Evolutionary conservation across 2,888 invertebrate species (phyloP).

Genomic region (Lissocephala sabroskyi): DNA sequence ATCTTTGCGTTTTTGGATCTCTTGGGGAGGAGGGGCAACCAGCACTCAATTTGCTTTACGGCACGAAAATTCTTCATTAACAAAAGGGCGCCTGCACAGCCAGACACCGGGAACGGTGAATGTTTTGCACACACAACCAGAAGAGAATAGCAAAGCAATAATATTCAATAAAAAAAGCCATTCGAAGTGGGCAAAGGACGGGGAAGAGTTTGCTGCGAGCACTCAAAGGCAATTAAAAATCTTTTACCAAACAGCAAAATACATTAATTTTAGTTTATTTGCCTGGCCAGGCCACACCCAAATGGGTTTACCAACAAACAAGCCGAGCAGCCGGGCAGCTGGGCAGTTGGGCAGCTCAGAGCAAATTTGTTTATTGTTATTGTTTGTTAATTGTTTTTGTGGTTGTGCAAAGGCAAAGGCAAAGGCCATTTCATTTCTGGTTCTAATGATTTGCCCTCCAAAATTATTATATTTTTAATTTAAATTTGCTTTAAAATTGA

Average conservation of each 20-base stretch:
- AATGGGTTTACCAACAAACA: too few relatives aligned
- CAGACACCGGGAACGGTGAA: too few relatives aligned
- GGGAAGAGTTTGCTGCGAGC: conserved; percentile 35
- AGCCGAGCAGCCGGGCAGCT: too few relatives aligned
- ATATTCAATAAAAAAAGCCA: conserved; percentile 61
- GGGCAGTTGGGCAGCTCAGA: not conserved
- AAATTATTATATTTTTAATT: too few relatives aligned
- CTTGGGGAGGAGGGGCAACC: not conserved
- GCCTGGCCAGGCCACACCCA: not conserved
- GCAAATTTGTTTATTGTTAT: too few relatives aligned
- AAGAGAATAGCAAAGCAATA: conserved; percentile 55
- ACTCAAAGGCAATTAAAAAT: conserved; percentile 61
- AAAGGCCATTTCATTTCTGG: too few relatives aligned
- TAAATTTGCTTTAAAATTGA: too few relatives aligned
- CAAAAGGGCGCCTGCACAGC: conserved; percentile 38
- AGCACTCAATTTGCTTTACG: not conserved
- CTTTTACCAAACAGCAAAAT: conserved; percentile 28
- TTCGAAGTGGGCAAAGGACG: conserved; percentile 23
- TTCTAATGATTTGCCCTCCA: too few relatives aligned
- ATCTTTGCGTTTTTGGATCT: conserved; percentile 25
- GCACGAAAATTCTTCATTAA: conserved; percentile 34
- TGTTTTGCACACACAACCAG: too few relatives aligned
- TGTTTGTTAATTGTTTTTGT: too few relatives aligned
- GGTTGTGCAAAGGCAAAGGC: too few relatives aligned
- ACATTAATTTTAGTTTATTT: conserved; percentile 18